phyloP scores from a whole-genome alignment of 2,113 vertebrate genomes.

The Tragelaphus imberbis region DNA sequence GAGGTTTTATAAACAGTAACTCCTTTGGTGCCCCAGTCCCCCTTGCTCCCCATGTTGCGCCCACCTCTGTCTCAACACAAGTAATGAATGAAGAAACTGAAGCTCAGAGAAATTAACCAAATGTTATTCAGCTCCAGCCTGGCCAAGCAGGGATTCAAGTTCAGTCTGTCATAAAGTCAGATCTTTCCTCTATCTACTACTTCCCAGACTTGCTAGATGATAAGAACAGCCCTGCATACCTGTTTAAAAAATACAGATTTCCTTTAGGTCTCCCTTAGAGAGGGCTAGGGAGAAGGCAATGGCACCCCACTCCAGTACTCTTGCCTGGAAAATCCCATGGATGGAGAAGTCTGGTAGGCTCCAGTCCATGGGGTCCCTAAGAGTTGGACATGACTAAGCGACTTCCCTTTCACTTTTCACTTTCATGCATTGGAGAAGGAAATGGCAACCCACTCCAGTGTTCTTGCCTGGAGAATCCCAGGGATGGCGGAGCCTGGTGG shows the following conservation, averaged over 20 bases:
- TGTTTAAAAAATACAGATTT: slow-evolving; percentile 34
- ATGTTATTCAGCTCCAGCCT: neutral
- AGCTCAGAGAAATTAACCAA: neutral
- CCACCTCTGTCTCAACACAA: neutral
- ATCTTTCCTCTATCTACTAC: neutral
- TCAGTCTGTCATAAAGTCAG: neutral
- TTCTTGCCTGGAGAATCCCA: too few species aligned
- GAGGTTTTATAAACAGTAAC: neutral
- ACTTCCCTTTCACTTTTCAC: too few species aligned
- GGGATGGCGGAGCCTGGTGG: too few species aligned
- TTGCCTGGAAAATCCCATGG: too few species aligned
- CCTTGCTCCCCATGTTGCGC: neutral
- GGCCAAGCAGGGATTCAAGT: neutral
- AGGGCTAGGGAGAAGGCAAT: neutral
- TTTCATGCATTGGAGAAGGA: too few species aligned
- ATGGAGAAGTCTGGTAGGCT: too few species aligned
- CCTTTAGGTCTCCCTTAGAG: neutral
- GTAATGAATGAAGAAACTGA: slow-evolving; percentile 20
- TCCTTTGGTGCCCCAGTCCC: neutral
- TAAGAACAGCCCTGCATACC: neutral
- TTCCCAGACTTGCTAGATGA: slow-evolving; percentile 5
- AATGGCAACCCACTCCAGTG: too few species aligned
- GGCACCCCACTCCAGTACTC: too few species aligned
- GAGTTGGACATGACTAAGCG: too few species aligned
- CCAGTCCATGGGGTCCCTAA: too few species aligned